Base-by-base conservation (phyloP, 2,888 invertebrate species). In the Seladonia tumulorum region DNA sequence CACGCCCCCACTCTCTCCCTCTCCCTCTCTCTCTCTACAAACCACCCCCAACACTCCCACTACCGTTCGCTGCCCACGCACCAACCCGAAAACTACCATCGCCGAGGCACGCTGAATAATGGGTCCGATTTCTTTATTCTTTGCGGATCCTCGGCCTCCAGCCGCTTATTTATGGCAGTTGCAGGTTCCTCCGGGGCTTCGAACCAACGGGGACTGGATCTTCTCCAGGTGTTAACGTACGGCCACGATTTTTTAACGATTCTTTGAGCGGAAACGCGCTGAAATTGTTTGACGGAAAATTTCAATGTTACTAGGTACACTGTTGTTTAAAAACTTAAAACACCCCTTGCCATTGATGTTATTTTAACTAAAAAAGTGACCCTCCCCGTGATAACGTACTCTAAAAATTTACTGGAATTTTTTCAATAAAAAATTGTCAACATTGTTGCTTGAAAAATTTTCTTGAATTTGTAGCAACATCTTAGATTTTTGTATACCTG, bases 71-170 rank as follows among this genome's bases (percentile, higher is more conserved):
- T 35, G 25, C 72, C 79, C 79, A 71, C 68, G 79, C 75, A 76
- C 76, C 81, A 72, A 72, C 74, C n/a, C 84, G 83, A 87, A 72
- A 88, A 90, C 85, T 87, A 87, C 87, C 45, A 85, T 76, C 74
- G 76, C 71, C 39, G 42, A 39, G 70, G 73, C 70, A 77, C 76
- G 84, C 66, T 90, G 91, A 92, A 90, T 92, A 92, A 93, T 90
- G 87, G 79, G 86, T 78, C 84, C 73, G 84, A 88, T 89, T 88
- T 79, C 45, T 74, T 80, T 77, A 53, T 76, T 77, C 75, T 72
- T 63, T 18, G 47, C 74, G 63, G 63, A 63, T 63, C 22, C 53
- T 25, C 16, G 42, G 77, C 72, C 57, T 78, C 70, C 76, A 35
- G 29, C 35, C 73, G 53, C n/a, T 25, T 85, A 87, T 88, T 85